Conservation (phyloP, 2,888 invertebrate genomes). For the Eupithecia subfuscata region DNA sequence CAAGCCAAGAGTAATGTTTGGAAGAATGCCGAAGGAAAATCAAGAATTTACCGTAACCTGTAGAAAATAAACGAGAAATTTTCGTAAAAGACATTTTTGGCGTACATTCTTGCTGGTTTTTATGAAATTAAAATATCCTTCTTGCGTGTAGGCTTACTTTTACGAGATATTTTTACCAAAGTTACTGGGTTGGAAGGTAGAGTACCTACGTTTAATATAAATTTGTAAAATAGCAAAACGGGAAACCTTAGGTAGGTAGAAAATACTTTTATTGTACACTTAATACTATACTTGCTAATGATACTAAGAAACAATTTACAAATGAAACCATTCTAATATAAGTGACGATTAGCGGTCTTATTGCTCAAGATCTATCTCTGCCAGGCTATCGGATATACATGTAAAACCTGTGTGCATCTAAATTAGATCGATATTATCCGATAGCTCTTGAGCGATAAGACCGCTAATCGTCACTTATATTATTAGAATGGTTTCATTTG, state of each 20-base stretch:
- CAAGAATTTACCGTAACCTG: background rate
- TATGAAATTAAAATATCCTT: constrained; percentile 10
- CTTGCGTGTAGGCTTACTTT: background rate
- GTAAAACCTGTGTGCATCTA: no score
- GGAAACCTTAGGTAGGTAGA: background rate
- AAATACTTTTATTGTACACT: no score
- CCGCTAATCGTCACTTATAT: no score
- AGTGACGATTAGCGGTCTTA: no score
- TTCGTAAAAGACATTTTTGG: constrained; percentile 7
- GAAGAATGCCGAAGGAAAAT: constrained; percentile 22
- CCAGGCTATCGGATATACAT: no score
- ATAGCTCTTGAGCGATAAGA: no score
- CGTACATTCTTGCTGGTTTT: constrained; percentile 2
- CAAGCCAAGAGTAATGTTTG: constrained; percentile 14
- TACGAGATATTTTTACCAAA: background rate
- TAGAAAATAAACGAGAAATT: background rate
- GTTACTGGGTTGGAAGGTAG: background rate
- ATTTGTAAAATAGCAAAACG: background rate
- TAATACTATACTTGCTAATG: no score
- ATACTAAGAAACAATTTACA: no score
- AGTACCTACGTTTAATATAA: background rate
- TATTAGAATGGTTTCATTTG: no score
- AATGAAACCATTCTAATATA: no score
- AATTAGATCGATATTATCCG: no score
- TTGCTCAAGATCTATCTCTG: no score